Evolutionary conservation across 2,888 invertebrate genomes (phyloP), one percentile per base, ranked within the genome.

Genomic region (Ctenicera cuprea): DNA sequence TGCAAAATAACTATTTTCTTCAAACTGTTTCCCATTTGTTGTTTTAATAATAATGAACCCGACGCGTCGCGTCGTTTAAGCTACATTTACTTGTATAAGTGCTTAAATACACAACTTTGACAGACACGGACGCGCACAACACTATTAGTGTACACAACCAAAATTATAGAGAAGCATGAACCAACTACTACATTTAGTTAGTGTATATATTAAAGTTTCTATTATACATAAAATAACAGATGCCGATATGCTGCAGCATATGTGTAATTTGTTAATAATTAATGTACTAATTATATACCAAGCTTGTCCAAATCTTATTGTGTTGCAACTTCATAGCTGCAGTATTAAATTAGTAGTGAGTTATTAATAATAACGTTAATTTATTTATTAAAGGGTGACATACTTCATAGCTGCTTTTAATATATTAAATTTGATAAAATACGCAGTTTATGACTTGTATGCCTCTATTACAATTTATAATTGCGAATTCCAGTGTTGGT

Each of bases 331-430:
- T 45, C 41, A 52, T 70, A 52, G 63, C 41, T 63, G 41, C 62
- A 63, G 63, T 61, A 63, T 62, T 70, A 70, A 70, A 41, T 18
- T 18, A 30, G 54, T 67, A 67, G 41, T 67, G 67, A 67, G 57
- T 67, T 67, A 70, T 70, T 63, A 70, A 70, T 48, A 70, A 63
- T 52, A 63, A 69, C n/a, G 52, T 54, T 63, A 70, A 63, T 54
- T 63, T 63, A 70, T 37, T 70, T 61, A 59, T 68, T 59, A 45
- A 57, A 59, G 59, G 38, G 59, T 59, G 59, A 59, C 41, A 45
- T 65, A 41, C 26, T 65, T 52, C 52, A 65, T 64, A 64, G 33
- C 64, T 45, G 48, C 64, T 38, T 20, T 59, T 37, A 57, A 59
- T 38, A 59, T 59, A 59, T 59, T 38, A 59, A 59, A 59, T 38